Conservation (phyloP, 2,797 vertebrate species). For the Artibeus lituratus region DNA sequence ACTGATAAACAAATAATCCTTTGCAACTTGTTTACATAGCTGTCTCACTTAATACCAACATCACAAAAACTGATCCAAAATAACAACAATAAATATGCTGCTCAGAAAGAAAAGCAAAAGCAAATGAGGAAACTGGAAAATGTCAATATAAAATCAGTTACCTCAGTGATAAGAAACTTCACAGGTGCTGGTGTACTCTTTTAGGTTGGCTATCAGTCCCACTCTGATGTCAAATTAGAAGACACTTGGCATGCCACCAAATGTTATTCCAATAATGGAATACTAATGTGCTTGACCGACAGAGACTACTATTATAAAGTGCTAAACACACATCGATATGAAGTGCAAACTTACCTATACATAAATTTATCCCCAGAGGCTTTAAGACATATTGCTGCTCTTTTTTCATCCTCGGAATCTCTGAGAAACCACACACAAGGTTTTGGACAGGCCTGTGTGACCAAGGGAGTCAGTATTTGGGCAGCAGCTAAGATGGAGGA, state of each 20-base stretch:
- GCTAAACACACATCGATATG: background rate
- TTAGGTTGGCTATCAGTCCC: constrained; percentile 4
- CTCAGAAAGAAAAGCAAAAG: constrained; percentile 40
- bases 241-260: constrained; percentile 47
- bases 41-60: constrained; percentile 51
- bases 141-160: constrained; percentile 57
- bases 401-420: background rate
- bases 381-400: background rate
- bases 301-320: background rate
- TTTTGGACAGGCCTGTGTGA: background rate
- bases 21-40: constrained; percentile 58
- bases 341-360: background rate
- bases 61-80: constrained; percentile 47
- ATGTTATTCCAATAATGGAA: constrained; percentile 40
- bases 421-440: background rate
- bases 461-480: background rate
- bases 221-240: constrained; percentile 28
- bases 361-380: background rate
- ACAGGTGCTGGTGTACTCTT: background rate
- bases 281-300: constrained; percentile 39
- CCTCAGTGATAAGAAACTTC: constrained; percentile 17
- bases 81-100: constrained; percentile 46
- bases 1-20: constrained; percentile 61
- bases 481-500: background rate
- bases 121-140: constrained; percentile 49